phyloP scores from a whole-genome alignment of 1,140 invertebrate species.

The Ridgeia piscesae region DNA sequence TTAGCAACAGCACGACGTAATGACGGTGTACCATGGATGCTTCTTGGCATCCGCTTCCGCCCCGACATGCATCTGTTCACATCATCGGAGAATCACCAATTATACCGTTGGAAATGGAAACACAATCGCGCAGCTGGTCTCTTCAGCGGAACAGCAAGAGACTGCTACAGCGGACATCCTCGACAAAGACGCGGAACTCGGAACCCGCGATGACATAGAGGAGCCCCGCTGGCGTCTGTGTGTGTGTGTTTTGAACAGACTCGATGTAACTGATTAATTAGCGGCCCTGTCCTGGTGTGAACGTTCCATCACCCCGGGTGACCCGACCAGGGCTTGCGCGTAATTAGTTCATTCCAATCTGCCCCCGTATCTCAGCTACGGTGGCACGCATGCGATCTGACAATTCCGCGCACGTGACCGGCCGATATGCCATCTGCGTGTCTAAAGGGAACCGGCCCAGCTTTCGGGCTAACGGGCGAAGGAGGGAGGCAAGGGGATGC shows the following conservation, averaged over 20 bases:
- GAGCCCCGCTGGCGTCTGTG: too few relatives aligned
- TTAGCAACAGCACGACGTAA: background rate
- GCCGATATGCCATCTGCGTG: background rate
- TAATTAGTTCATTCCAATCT: background rate
- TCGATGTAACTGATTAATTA: background rate
- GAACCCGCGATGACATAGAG: background rate
- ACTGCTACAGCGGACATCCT: background rate
- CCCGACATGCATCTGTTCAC: background rate
- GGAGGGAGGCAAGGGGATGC: background rate
- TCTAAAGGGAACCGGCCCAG: background rate
- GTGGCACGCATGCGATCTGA: background rate
- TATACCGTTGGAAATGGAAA: background rate
- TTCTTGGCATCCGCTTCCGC: background rate
- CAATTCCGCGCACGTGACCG: background rate
- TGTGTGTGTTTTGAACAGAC: background rate
- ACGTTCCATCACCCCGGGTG: background rate
- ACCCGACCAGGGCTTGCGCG: background rate
- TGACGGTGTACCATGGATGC: background rate
- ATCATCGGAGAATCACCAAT: background rate
- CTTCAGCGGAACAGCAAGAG: background rate
- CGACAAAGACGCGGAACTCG: background rate
- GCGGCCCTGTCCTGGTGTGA: background rate
- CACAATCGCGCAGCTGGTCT: background rate
- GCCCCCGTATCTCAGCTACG: background rate
- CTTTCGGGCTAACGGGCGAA: background rate